Evolutionary conservation across 2,113 vertebrate genomes (phyloP), one percentile per base, ranked within the genome.

Genomic region (Colossoma macropomum): DNA sequence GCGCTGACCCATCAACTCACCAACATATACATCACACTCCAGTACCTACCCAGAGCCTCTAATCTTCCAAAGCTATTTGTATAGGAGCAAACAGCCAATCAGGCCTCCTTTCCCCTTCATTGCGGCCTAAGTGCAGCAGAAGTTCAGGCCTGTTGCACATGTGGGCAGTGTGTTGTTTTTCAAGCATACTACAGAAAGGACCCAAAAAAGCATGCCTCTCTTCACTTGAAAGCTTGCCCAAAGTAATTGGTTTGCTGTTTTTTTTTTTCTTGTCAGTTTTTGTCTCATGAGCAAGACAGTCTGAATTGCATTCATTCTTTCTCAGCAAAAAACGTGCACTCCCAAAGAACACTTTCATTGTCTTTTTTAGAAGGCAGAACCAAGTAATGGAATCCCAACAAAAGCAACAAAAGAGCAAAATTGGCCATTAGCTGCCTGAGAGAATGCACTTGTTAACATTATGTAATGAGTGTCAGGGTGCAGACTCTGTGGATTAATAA

Each of bases 1-100:
- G 56, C 81, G 23, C 62, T 70, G 74, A 83, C 77, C 79, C 75
- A 86, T 77, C 82, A 78, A 75, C 70, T 65, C 66, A 0, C 78
- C 54, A 85, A 77, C 81, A 86, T 84, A 83, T 79, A 82, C 75
- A 82, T 81, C 54, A 80, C 83, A 80, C 76, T 77, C 65, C 73
- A 59, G 13, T 60, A 70, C 68, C 84, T 48, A 78, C 48, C 74
- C 66, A 60, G 62, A 66, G 60, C 76, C 73, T 87, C 79, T 86
- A 83, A 87, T 86, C 78, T 82, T 84, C 56, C 30, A 6, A 25
- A 21, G 60, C 65, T 45, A 45, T 86, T 88, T 78, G 68, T 80
- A 74, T 69, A 50, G 65, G 45, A 77, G 68, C 87, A 78, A 60
- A 65, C 81, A 77, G 56, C 73, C 80, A 72, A 56, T 85, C 81